Evolutionary conservation across 2,888 invertebrate species (phyloP), one percentile per base, ranked within the genome.

Genomic region (Boloria euphrosyne): DNA sequence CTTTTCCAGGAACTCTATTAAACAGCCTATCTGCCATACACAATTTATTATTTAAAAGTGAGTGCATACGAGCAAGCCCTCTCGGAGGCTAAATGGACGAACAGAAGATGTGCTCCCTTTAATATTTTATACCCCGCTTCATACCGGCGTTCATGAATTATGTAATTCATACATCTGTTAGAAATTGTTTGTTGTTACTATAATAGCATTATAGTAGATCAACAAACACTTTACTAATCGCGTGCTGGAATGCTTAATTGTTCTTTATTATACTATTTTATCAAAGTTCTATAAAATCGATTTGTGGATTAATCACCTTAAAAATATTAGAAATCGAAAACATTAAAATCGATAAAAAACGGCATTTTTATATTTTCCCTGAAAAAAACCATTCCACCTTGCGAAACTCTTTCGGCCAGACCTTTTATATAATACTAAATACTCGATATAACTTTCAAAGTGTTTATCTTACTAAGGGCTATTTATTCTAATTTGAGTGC

Each of bases 11-110:
- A 59, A 59, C 31, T 68, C 31, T 47, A 53, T 68, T 68, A 66
- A 65, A 62, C 58, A 62, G 53, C 31, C 64, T 53, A 65, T 69
- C 66, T 54, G 62, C 59, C 53, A 52, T 63, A 46, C 31, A 50
- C 44, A 22, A 66, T 66, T 52, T 66, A 66, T 66, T 68, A 62
- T 66, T 62, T 55, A 66, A 63, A 57, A 66, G 55, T 22, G 58
- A 63, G 62, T 60, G 68, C 62, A 63, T 54, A 66, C 52, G 51
- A 51, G 47, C 22, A n/a, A 13, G 49, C 38, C n/a, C 49, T 47
- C 49, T 17, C 49, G 1, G 49, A 38, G 49, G 47, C 59, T 49
- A 13, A 17, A 16, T 31, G 59, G 49, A 31, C 18, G 31, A 4
- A 50, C 31, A 31, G 47, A 18, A 59, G 47, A 63, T 57, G 46